Evolutionary conservation across 2,888 invertebrate genomes (phyloP).

Genomic region (Caenorhabditis uteleia): DNA sequence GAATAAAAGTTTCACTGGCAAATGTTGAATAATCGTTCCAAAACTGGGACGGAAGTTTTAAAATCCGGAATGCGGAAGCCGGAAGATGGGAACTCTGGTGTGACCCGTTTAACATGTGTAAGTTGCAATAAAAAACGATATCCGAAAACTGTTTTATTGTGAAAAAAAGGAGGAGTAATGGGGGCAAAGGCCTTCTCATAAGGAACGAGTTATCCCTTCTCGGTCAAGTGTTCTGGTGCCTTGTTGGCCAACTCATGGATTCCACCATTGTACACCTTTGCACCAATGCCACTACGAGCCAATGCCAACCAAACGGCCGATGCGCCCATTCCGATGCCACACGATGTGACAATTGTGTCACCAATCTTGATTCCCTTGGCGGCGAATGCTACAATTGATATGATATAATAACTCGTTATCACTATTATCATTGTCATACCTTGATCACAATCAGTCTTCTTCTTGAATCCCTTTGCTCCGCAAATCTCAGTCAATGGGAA

Average conservation of each 20-base stretch:
- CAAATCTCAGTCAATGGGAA: constrained; percentile 33
- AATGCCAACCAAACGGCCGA: constrained; percentile 30
- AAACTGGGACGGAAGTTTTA: too few species aligned
- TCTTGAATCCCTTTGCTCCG: constrained; percentile 39
- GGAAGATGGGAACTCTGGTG: too few species aligned
- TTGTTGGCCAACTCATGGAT: constrained; percentile 30
- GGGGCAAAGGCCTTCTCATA: too few species aligned
- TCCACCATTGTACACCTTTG: constrained; percentile 36
- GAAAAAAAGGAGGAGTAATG: too few species aligned
- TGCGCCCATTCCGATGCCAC: constrained; percentile 29
- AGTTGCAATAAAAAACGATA: too few species aligned
- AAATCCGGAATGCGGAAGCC: too few species aligned
- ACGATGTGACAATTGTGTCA: constrained; percentile 23
- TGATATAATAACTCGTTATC: background rate
- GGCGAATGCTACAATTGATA: constrained; percentile 31
- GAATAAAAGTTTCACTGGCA: too few species aligned
- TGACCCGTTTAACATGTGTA: too few species aligned
- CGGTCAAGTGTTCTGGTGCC: constrained; percentile 31
- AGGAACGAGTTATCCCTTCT: too few species aligned
- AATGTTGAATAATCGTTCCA: too few species aligned
- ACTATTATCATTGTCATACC: background rate
- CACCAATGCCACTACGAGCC: constrained; percentile 27
- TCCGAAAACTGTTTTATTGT: too few species aligned
- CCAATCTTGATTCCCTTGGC: constrained; percentile 33
- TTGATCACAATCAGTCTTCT: constrained; percentile 37